Evolutionary conservation across 1,140 invertebrate species (phyloP).

Genomic region (Bombus huntii): DNA sequence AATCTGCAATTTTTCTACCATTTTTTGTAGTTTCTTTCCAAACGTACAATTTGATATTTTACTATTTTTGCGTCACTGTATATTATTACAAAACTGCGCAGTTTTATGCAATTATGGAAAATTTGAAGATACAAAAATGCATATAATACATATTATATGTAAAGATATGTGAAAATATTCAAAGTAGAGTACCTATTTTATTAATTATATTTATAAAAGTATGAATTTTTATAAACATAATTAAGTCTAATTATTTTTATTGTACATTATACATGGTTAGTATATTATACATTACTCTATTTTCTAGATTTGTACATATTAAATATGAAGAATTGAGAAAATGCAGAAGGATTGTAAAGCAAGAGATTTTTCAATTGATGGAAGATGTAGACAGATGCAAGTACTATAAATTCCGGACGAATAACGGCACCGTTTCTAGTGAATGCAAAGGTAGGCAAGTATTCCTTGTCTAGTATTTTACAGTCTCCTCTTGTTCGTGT

Average conservation of each 20-base stretch:
- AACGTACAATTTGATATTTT: not conserved
- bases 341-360: no score
- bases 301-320: not conserved
- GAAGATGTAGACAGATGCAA: not conserved
- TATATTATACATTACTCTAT: not conserved
- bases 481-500: not conserved
- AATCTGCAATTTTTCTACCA: no score
- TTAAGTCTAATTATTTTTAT: no score
- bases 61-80: not conserved
- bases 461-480: constrained; percentile 23
- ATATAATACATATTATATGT: no score
- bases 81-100: not conserved
- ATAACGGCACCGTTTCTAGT: constrained; percentile 57
- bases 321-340: not conserved
- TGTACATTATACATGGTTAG: not conserved
- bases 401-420: constrained; percentile 54
- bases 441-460: constrained; percentile 33
- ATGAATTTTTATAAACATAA: no score
- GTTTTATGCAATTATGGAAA: no score
- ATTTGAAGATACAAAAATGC: no score
- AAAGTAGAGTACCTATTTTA: no score
- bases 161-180: no score
- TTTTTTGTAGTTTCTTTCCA: no score
- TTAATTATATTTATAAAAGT: no score
- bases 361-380: not conserved